phyloP scores from a whole-genome alignment of 2,888 invertebrate species.

The Pharmacophagus antenor region DNA sequence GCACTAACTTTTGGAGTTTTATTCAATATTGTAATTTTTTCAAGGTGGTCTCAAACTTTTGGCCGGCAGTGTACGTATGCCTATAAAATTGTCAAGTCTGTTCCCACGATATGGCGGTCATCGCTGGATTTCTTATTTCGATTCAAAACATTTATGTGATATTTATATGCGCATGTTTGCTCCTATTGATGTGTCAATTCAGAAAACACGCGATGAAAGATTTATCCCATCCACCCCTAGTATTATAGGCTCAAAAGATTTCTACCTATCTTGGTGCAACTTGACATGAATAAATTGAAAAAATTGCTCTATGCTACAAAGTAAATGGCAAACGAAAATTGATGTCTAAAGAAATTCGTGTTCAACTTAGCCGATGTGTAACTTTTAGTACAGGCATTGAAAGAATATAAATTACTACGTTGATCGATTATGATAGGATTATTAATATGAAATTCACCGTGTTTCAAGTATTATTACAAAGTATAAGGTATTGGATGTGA shows the following conservation, averaged over 20 bases:
- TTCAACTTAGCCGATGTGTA: neutral
- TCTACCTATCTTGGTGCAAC: slow-evolving; percentile 15
- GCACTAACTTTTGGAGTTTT: too few relatives aligned
- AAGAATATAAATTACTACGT: neutral
- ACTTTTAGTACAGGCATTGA: neutral
- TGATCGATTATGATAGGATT: too few relatives aligned
- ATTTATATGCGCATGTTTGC: slow-evolving; percentile 20
- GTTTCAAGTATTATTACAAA: too few relatives aligned
- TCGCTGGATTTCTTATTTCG: slow-evolving; percentile 18
- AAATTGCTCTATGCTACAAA: slow-evolving; percentile 9
- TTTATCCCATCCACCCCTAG: slow-evolving; percentile 18
- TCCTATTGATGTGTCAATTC: slow-evolving; percentile 30
- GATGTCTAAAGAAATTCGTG: neutral
- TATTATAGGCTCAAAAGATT: slow-evolving; percentile 22
- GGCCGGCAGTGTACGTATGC: too few relatives aligned
- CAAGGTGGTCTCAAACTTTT: too few relatives aligned
- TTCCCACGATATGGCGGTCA: slow-evolving; percentile 22
- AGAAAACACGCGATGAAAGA: slow-evolving; percentile 19
- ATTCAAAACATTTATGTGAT: slow-evolving; percentile 28
- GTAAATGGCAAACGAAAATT: slow-evolving; percentile 5
- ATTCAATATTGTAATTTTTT: too few relatives aligned
- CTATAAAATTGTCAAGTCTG: slow-evolving; percentile 17
- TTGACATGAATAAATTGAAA: slow-evolving; percentile 19
- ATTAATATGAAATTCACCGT: too few relatives aligned
- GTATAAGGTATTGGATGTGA: too few relatives aligned